Percentiles rank a stretch among this genome's conserved stretches.
These are phyloP conservation scores for Crossoptilon crossoptilon DNA, from an alignment of 2,797 vertebrate genomes.

Conservation along the genomic window DNA sequence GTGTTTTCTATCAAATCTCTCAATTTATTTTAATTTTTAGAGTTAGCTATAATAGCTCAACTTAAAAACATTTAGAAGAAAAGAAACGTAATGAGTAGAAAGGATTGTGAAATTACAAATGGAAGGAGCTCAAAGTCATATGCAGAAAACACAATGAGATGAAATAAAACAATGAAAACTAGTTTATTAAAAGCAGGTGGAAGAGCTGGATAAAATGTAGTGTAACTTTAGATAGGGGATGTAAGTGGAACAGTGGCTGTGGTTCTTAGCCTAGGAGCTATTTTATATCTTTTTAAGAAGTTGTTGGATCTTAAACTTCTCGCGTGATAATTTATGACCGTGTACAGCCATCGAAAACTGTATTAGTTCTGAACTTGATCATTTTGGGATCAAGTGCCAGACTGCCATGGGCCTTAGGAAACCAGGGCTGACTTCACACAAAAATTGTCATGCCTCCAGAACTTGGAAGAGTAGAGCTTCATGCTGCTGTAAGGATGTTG, in stretches of 20 bases:
- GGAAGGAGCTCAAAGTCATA: neutral
- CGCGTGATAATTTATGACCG: neutral
- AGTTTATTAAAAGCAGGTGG: neutral
- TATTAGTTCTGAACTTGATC: neutral
- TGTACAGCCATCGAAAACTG: neutral
- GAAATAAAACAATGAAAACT: accelerated
- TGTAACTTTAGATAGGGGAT: neutral
- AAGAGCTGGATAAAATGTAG: neutral
- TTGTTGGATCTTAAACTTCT: neutral
- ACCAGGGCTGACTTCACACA: neutral
- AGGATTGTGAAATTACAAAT: neutral
- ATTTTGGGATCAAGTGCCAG: neutral
- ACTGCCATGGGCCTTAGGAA: neutral
- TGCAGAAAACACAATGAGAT: neutral
- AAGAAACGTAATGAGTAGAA: neutral
- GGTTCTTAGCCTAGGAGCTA: neutral
- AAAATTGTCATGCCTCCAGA: neutral
- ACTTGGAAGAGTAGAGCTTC: neutral
- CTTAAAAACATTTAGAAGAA: neutral
- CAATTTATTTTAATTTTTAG: neutral
- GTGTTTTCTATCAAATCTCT: neutral
- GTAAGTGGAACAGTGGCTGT: neutral
- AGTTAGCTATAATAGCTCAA: neutral
- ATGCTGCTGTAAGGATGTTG: neutral
- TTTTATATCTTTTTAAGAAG: neutral